Evolutionary conservation across 2,888 invertebrate species (phyloP), one percentile per base, ranked within the genome.

Genomic region (Drosophila meridionalis): DNA sequence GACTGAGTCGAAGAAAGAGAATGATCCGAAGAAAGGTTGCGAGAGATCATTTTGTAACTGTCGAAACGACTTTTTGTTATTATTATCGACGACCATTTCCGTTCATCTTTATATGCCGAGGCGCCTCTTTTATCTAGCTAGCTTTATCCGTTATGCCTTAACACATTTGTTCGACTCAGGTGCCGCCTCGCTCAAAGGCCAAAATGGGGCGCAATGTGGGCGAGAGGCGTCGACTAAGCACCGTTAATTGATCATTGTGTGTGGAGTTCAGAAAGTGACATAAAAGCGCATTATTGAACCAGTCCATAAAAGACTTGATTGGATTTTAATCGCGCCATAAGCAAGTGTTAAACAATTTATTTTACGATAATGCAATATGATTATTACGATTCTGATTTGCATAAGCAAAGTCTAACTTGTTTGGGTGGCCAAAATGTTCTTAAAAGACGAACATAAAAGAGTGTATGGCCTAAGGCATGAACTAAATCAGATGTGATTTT

Each of bases 71-170:
- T 67, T 47, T 64, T 55, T 64, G 52, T 67, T 64, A 64, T 70
- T 40, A 60, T 32, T 26, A 69, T 52, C 40, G 61, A 30, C 72
- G 60, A 69, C 80, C 73, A 87, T 85, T 89, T 85, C 90, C 85
- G 90, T 56, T 89, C 68, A 78, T 81, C 69, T 76, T 55, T 59
- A 47, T 45, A 36, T 32, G 26, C 28, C 48, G 64, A 76, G 83
- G 88, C 89, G 90, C 81, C 86, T 69, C 78, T 84, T 73, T 86
- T 80, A 83, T 85, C 74, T 66, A 52, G 60, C 65, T 63, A 53
- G 40, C 52, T 34, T 62, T 62, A 65, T 65, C 57, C 73, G 53
- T 47, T 63, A 64, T 59, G 67, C 52, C 56, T 69, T 69, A 63
- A 80, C 77, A 74, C 88, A 67, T 66, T 76, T 65, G 55, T 59